A percentile compares a stretch with the other conserved stretches of the same genome.
Evolutionary conservation across 1,140 invertebrate genomes (phyloP).

Genomic region (Ostrea denselamellosa): DNA sequence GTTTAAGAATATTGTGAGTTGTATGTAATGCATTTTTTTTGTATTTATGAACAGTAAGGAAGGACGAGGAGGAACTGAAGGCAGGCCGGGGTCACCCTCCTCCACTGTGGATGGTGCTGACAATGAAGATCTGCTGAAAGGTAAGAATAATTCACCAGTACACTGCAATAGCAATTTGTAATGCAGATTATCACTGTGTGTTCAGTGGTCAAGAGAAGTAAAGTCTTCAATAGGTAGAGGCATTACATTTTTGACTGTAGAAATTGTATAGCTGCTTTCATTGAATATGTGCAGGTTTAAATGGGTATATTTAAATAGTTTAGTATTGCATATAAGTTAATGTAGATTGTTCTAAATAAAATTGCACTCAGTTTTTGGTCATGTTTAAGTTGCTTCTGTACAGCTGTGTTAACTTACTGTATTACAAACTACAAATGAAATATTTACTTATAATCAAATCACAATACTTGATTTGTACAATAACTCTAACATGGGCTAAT

Average conservation of each 20-base stretch:
- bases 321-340: too few species aligned
- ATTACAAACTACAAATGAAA: too few species aligned
- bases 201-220: not conserved
- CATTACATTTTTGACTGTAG: not conserved
- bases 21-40: not conserved
- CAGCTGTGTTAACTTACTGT: too few species aligned
- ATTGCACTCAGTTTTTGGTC: too few species aligned
- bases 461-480: too few species aligned
- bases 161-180: too few species aligned
- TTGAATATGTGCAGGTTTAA: not conserved
- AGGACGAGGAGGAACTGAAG: slow-evolving; percentile 6
- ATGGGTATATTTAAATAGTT: not conserved
- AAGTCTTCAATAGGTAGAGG: not conserved
- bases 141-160: not conserved
- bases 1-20: not conserved
- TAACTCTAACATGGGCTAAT: too few species aligned
- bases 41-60: not conserved
- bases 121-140: not conserved
- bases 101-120: not conserved
- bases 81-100: not conserved
- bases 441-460: too few species aligned
- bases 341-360: too few species aligned
- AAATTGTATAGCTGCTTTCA: not conserved
- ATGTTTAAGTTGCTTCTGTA: too few species aligned
- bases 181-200: too few species aligned